Evolutionary conservation across 2,113 vertebrate species (phyloP).

Genomic region (Columba livia): DNA sequence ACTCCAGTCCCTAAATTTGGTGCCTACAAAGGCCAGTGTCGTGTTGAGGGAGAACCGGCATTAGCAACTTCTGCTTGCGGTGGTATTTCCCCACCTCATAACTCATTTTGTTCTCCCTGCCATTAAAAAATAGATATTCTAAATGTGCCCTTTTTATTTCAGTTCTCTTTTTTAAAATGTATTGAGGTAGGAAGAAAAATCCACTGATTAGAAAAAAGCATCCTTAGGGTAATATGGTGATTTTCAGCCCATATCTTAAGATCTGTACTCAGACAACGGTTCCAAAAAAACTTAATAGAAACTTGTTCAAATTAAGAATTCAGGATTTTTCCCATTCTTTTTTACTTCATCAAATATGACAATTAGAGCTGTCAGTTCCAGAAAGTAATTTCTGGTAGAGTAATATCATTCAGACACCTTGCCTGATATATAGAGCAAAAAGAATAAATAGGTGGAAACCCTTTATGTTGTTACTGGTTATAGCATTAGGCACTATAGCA

Average conservation of each 20-base stretch:
- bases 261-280: not conserved
- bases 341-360: not conserved
- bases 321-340: conserved; percentile 5
- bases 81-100: not conserved
- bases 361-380: conserved; percentile 30
- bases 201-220: not conserved
- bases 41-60: not conserved
- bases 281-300: conserved; percentile 17
- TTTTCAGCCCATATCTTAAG: not conserved
- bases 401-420: not conserved
- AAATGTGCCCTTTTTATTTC: not conserved
- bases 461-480: not conserved
- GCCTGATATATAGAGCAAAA: not conserved
- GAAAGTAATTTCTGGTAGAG: conserved; percentile 7
- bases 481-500: no score
- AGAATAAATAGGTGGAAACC: not conserved
- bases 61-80: not conserved
- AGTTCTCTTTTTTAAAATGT: not conserved
- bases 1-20: not conserved
- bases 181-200: not conserved
- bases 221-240: not conserved
- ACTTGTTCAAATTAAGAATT: conserved; percentile 9
- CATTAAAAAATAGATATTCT: not conserved
- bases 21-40: not conserved
- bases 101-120: not conserved